phyloP scores from a whole-genome alignment of 1,140 invertebrate species.

The Neodiprion fabricii region DNA sequence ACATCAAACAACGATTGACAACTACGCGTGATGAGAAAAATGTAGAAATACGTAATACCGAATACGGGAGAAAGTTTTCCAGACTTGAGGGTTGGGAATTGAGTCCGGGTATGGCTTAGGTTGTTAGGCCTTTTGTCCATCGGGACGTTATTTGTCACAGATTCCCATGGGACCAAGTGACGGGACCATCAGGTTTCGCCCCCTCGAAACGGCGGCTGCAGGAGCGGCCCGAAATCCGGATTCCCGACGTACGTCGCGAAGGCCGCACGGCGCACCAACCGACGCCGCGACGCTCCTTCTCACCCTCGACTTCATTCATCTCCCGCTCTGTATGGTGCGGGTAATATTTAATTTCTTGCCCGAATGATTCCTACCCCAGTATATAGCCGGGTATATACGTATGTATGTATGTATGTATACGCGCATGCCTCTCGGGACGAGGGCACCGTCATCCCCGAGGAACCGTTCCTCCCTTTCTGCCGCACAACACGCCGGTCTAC shows the following conservation, averaged over 20 bases:
- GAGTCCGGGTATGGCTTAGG: not conserved
- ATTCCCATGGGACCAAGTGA: conserved; percentile 33
- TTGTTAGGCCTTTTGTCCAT: conserved; percentile 25
- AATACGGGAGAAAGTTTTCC: no score
- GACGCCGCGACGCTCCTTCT: not conserved
- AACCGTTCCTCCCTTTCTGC: not conserved
- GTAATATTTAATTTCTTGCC: conserved; percentile 54
- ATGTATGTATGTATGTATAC: no score
- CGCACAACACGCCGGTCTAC: not conserved
- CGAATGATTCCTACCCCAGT: conserved; percentile 38
- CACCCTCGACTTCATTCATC: conserved; percentile 6
- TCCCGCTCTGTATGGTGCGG: conserved; percentile 28
- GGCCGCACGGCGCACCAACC: not conserved
- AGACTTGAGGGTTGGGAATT: no score
- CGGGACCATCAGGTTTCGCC: not conserved
- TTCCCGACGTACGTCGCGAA: not conserved
- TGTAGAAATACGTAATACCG: no score
- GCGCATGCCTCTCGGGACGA: no score
- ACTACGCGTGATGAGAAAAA: no score
- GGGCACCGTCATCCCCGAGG: conserved; percentile 3
- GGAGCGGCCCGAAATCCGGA: not conserved
- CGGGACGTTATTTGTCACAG: conserved; percentile 41
- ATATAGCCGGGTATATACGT: not conserved
- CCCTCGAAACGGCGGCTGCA: not conserved
- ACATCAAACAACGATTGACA: no score